These are phyloP conservation scores for Oscheius myriophilus DNA, from an alignment of 2,888 invertebrate species.

Conservation along the genomic window DNA sequence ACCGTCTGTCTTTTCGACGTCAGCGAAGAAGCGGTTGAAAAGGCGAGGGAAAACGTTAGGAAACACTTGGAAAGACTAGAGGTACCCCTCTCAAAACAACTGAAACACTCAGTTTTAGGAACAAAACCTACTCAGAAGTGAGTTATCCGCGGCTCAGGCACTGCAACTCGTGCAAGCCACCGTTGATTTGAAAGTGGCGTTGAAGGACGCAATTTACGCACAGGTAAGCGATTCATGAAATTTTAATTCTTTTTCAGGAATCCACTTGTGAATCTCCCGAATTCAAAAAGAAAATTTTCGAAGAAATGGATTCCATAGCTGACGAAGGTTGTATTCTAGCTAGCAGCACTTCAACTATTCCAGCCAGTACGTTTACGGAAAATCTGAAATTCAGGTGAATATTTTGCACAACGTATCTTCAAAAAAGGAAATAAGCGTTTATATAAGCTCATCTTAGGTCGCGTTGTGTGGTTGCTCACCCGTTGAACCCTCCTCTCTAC, in stretches of 20 bases:
- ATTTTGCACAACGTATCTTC: background rate
- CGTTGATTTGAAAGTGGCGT: slow-evolving; percentile 33
- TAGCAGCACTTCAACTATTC: slow-evolving; percentile 90
- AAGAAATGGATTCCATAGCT: slow-evolving; percentile 77
- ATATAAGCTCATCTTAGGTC: slow-evolving; percentile 33
- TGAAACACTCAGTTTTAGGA: slow-evolving; percentile 51
- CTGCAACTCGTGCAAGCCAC: slow-evolving; percentile 37
- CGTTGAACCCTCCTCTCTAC: slow-evolving; percentile 91
- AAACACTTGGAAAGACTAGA: slow-evolving; percentile 43
- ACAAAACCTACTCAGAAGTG: slow-evolving; percentile 44
- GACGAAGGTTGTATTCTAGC: slow-evolving; percentile 77
- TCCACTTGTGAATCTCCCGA: slow-evolving; percentile 90
- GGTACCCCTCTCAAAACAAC: slow-evolving; percentile 12
- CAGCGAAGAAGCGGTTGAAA: slow-evolving; percentile 39
- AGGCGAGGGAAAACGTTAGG: slow-evolving; percentile 33
- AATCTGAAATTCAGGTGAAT: slow-evolving; percentile 79
- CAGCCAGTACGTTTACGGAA: slow-evolving; percentile 87
- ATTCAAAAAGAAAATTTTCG: slow-evolving; percentile 83
- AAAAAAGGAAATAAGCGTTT: background rate
- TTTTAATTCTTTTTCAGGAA: slow-evolving; percentile 77
- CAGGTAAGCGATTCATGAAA: slow-evolving; percentile 33
- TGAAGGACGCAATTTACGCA: slow-evolving; percentile 49
- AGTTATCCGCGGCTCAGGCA: slow-evolving; percentile 55
- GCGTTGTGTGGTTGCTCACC: slow-evolving; percentile 71
- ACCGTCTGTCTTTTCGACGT: slow-evolving; percentile 85